Percentiles rank a stretch among this genome's conserved stretches.
Conservation (phyloP, 2,888 invertebrate genomes). For the Drosophila vallismaia region DNA sequence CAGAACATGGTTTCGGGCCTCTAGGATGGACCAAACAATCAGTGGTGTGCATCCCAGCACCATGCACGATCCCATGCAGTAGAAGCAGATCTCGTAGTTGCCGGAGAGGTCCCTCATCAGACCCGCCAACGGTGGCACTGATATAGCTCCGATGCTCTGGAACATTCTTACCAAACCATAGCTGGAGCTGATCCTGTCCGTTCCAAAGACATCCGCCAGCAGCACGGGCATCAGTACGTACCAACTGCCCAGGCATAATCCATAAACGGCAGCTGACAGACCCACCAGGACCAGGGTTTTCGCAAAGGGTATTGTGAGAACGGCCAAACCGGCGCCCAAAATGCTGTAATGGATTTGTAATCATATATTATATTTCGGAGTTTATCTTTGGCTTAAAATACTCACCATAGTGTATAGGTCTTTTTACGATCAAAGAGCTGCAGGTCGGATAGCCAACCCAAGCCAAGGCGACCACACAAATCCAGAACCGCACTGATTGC, state of each 20-base stretch:
- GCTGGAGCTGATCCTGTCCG: slow-evolving; percentile 89
- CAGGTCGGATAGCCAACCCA: slow-evolving; percentile 90
- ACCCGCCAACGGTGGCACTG: slow-evolving; percentile 89
- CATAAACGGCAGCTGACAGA: slow-evolving; percentile 88
- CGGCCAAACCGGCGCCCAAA: slow-evolving; percentile 88
- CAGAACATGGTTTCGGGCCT: slow-evolving; percentile 77
- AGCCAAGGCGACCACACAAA: slow-evolving; percentile 88
- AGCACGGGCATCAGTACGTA: slow-evolving; percentile 90
- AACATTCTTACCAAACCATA: slow-evolving; percentile 91
- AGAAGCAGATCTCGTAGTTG: slow-evolving; percentile 89
- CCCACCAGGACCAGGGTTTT: slow-evolving; percentile 88
- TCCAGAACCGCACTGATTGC: slow-evolving; percentile 90
- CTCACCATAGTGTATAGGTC: slow-evolving; percentile 89
- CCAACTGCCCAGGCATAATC: slow-evolving; percentile 90
- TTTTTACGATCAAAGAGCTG: slow-evolving; percentile 89
- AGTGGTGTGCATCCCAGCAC: slow-evolving; percentile 88
- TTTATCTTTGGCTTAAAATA: neutral
- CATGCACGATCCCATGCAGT: slow-evolving; percentile 91
- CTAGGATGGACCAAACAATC: slow-evolving; percentile 84
- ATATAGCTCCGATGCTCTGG: slow-evolving; percentile 90
- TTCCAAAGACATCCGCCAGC: slow-evolving; percentile 90
- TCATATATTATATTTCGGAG: neutral
- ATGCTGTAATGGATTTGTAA: slow-evolving; percentile 84
- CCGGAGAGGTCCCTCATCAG: slow-evolving; percentile 88
- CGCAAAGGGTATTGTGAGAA: slow-evolving; percentile 87